Base-by-base conservation (phyloP, 53 echinoderm and acorn worm species). In the Crossaster papposus region DNA sequence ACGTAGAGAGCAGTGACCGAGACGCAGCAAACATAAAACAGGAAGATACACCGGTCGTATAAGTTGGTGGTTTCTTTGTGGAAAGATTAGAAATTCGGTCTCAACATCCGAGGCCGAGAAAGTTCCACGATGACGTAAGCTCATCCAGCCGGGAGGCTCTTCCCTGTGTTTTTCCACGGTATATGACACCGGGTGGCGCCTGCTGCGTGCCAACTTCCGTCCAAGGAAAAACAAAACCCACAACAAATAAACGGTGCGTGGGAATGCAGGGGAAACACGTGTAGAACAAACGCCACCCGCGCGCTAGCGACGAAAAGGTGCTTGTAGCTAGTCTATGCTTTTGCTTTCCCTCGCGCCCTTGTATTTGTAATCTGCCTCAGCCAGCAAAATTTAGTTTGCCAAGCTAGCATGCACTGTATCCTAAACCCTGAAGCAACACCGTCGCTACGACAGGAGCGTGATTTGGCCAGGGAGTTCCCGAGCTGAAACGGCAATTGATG, bases 71-170 rank as follows among this genome's bases (percentile, higher is more conserved):
- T 18, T 68, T 26, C 22, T 26, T 11, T 34, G 34, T 63, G 63
- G 0, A 9, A 32, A 81, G 51, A 54, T 81, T 35, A 14, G 51
- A 79, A 29, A 17, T 50, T 22, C 14, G 68, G 68, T 6, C 4
- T 14, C 28, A 68, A 20, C 68, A 68, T 28, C 68, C 68, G 68
- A 68, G 24, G 30, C 74, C 38, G 38, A 82, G 82, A 82, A 68
- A 65, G 65, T 51, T 68, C 81, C 28, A 13, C 1, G 51, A 68
- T 82, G 82, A 82, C 82, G 82, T 82, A 82, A 82, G 82, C 9
- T 26, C 36, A n/a, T 4, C 13, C 29, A 24, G 33, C 17, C 22
- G 29, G 68, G 9, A 26, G 24, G 28, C 17, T 18, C 68, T 68
- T 26, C 68, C 1, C 17, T n/a, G n/a, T n/a, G n/a, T n/a, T 5